Percentiles rank a stretch among this genome's conserved stretches.
These are phyloP conservation scores for Philotrypesis tridentata DNA, from an alignment of 1,140 invertebrate species.

Conservation along the genomic window DNA sequence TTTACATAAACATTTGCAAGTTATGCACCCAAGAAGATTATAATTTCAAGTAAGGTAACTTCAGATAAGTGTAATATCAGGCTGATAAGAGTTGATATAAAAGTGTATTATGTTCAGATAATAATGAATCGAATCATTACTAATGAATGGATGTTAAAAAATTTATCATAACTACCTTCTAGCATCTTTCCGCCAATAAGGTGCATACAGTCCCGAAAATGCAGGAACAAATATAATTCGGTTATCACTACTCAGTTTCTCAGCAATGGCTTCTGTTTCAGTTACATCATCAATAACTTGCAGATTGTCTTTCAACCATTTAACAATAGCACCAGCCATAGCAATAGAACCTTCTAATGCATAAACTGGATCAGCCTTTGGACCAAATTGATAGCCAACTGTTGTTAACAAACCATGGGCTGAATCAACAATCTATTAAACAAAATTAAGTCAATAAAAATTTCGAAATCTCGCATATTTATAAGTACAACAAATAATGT, in stretches of 20 bases:
- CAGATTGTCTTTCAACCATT: constrained; percentile 93
- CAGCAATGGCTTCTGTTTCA: constrained; percentile 86
- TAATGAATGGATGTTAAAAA: constrained; percentile 35
- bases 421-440: constrained; percentile 83
- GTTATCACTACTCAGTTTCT: constrained; percentile 83
- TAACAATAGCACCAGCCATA: constrained; percentile 88
- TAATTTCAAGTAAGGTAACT: too few relatives aligned
- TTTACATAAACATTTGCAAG: too few relatives aligned
- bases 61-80: too few relatives aligned
- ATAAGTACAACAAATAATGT: constrained; percentile 55
- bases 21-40: too few relatives aligned
- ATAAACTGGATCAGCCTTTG: constrained; percentile 84
- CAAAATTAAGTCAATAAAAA: background rate
- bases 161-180: constrained; percentile 78
- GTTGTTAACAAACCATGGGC: constrained; percentile 94
- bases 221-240: constrained; percentile 97
- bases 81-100: too few relatives aligned
- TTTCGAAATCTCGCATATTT: background rate
- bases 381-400: constrained; percentile 93
- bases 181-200: constrained; percentile 95
- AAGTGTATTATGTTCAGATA: constrained; percentile 31
- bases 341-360: constrained; percentile 93
- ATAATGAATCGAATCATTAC: constrained; percentile 13
- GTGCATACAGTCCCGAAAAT: constrained; percentile 95
- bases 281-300: constrained; percentile 82